These are phyloP conservation scores for Riptortus pedestris DNA, from an alignment of 1,140 invertebrate species.

Conservation along the genomic window DNA sequence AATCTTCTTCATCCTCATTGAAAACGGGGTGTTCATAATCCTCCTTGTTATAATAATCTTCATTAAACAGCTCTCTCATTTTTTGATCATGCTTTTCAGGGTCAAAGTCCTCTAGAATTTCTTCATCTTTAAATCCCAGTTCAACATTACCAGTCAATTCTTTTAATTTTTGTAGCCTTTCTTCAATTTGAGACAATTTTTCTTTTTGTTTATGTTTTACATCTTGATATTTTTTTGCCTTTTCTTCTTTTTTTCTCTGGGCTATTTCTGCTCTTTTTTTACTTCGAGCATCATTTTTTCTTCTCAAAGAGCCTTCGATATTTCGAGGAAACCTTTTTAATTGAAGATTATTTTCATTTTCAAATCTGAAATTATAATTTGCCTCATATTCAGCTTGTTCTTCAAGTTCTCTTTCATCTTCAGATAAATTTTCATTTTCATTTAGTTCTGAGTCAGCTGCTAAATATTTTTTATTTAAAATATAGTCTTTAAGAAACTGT, in stretches of 20 bases:
- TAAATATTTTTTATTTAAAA: conserved; percentile 71
- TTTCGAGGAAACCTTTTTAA: conserved; percentile 83
- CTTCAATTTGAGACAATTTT: conserved; percentile 81
- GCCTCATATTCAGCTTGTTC: conserved; percentile 85
- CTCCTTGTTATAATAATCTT: conserved; percentile 63
- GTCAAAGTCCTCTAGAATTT: conserved; percentile 85
- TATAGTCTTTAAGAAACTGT: conserved; percentile 82
- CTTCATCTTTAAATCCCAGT: conserved; percentile 42
- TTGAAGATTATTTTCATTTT: conserved; percentile 38
- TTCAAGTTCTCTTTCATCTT: conserved; percentile 58
- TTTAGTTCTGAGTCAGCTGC: background rate
- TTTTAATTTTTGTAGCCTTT: conserved; percentile 78
- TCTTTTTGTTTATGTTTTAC: conserved; percentile 74
- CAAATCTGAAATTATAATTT: conserved; percentile 92
- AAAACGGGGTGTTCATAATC: conserved; percentile 22
- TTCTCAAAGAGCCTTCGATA: conserved; percentile 69
- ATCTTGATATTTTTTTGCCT: conserved; percentile 71
- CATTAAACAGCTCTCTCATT: conserved; percentile 79
- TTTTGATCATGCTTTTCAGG: conserved; percentile 74
- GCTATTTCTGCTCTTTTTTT: conserved; percentile 64
- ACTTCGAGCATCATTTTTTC: conserved; percentile 66
- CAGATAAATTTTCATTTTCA: conserved; percentile 43
- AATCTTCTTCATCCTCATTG: conserved; percentile 10
- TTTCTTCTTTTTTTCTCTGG: conserved; percentile 70
- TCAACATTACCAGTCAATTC: conserved; percentile 78